These are phyloP conservation scores for Oceanodroma tethys DNA, from an alignment of 2,113 vertebrate genomes.

Conservation along the genomic window DNA sequence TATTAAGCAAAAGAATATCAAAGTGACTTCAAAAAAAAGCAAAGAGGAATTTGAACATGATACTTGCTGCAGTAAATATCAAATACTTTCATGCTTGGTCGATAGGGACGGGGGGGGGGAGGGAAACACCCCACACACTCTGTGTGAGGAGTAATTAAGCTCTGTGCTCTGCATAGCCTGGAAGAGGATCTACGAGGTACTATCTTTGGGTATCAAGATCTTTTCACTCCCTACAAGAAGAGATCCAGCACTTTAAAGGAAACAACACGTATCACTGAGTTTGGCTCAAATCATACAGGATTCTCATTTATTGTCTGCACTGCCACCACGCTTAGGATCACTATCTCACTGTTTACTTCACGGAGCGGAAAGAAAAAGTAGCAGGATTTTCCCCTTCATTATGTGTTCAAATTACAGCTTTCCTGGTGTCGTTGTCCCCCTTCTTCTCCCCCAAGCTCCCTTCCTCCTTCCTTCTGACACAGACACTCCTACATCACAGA, in stretches of 20 bases:
- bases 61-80: neutral
- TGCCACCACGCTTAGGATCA: neutral
- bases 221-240: neutral
- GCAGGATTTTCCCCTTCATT: neutral
- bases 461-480: neutral
- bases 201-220: neutral
- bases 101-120: accelerated
- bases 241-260: neutral
- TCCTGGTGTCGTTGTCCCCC: neutral
- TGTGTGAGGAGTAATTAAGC: neutral
- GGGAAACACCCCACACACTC: neutral
- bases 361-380: neutral
- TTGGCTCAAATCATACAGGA: neutral
- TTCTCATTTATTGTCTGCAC: neutral
- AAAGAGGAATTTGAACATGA: neutral
- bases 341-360: neutral
- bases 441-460: neutral
- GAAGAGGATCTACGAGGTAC: neutral
- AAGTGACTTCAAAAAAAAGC: neutral
- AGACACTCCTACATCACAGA: neutral
- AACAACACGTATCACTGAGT: neutral
- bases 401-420: neutral
- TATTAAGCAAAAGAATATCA: neutral
- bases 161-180: neutral
- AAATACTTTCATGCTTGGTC: neutral